Conservation (phyloP, 2,113 vertebrate genomes). For the Pygoscelis adeliae region DNA sequence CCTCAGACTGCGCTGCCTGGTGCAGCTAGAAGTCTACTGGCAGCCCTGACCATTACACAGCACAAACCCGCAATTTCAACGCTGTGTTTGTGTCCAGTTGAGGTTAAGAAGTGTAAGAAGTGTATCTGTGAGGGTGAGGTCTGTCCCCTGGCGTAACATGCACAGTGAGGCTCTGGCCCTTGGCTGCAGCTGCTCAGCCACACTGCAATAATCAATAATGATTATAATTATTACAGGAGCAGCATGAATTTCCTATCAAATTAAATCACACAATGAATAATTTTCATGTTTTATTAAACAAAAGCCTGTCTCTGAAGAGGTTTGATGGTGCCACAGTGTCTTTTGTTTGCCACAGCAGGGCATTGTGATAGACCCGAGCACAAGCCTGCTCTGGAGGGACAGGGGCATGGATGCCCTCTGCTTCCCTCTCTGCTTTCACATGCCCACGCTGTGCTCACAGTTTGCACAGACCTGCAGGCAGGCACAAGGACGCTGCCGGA, state of each 20-base stretch:
- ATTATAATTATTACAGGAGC: not conserved
- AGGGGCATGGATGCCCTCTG: fast-evolving
- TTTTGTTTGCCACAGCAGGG: not conserved
- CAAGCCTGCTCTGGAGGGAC: not conserved
- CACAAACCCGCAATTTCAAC: not conserved
- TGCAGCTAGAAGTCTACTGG: not conserved
- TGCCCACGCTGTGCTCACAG: fast-evolving
- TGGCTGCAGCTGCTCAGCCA: not conserved
- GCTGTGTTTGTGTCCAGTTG: fast-evolving
- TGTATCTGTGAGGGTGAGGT: not conserved
- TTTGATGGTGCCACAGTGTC: not conserved
- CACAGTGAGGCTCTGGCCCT: not conserved
- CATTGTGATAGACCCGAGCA: fast-evolving
- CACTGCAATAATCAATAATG: not conserved
- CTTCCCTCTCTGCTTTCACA: not conserved
- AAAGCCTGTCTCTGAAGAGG: not conserved
- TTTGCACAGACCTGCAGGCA: fast-evolving
- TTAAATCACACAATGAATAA: not conserved
- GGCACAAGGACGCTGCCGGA: not conserved
- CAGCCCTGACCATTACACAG: not conserved
- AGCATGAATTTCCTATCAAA: constrained; percentile 4
- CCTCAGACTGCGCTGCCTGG: not conserved
- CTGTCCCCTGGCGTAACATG: not conserved
- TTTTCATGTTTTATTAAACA: constrained; percentile 22
- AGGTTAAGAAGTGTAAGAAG: not conserved